Percentiles rank a stretch among this genome's conserved stretches.
Conservation (phyloP, 37 sponge, comb jelly and placozoan genomes). For the Petrosia ficiformis region DNA sequence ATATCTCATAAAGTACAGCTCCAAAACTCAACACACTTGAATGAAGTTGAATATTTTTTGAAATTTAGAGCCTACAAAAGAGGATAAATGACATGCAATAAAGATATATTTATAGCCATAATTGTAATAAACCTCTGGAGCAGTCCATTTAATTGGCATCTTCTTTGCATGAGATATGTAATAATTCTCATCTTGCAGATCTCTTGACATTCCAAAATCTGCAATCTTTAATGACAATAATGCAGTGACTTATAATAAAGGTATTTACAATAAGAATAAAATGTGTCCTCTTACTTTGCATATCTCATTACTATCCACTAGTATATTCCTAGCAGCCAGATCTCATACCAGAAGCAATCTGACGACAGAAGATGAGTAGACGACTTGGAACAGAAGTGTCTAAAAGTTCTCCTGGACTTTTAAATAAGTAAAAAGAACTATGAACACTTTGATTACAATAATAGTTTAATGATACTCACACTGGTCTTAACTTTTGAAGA, state of each 20-base stretch:
- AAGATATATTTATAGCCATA: background rate
- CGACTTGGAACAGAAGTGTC: background rate
- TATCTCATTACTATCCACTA: background rate
- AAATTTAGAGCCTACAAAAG: conserved; percentile 7
- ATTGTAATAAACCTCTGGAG: conserved; percentile 8
- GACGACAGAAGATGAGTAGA: conserved; percentile 5
- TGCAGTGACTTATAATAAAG: background rate
- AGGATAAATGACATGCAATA: background rate
- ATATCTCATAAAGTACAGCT: conserved; percentile 25
- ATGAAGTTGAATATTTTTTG: conserved; percentile 12
- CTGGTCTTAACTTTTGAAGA: background rate
- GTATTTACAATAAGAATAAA: background rate
- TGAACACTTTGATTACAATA: background rate
- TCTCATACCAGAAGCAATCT: conserved; percentile 15
- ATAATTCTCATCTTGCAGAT: conserved; percentile 17
- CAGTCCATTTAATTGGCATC: conserved; percentile 41
- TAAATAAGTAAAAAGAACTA: too few species aligned
- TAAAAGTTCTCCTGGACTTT: conserved; percentile 5
- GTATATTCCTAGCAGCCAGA: conserved; percentile 15
- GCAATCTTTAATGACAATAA: conserved; percentile 18
- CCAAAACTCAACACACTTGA: conserved; percentile 33
- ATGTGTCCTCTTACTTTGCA: background rate
- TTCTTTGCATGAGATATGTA: conserved; percentile 19
- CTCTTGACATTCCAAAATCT: conserved; percentile 43
- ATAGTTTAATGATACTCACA: background rate